Evolutionary conservation across 30 jellyfish, hydroid and myxozoan species (phyloP).

Genomic region (Euphysa ruthae): DNA sequence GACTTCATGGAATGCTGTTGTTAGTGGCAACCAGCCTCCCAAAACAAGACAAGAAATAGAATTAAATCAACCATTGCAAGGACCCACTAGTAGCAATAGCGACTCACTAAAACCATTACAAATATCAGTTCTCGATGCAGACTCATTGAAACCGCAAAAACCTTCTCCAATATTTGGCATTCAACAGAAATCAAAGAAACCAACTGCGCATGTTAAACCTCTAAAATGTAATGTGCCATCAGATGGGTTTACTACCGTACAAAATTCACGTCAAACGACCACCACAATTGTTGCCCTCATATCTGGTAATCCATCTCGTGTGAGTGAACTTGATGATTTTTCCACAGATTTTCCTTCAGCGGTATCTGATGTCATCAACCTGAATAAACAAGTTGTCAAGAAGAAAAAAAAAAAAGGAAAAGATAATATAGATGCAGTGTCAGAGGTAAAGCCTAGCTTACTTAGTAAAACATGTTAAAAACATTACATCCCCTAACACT

Average conservation of each 20-base stretch:
- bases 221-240: slow-evolving; percentile 51
- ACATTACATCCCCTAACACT: too few species aligned
- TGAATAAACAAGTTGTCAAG: not conserved
- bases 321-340: slow-evolving; percentile 93
- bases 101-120: not conserved
- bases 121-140: not conserved
- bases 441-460: slow-evolving; percentile 30
- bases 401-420: slow-evolving; percentile 29
- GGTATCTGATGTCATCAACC: not conserved
- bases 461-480: too few species aligned
- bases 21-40: slow-evolving; percentile 46
- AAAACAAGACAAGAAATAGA: not conserved
- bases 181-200: slow-evolving; percentile 56
- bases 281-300: not conserved
- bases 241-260: slow-evolving; percentile 35
- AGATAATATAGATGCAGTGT: slow-evolving; percentile 12
- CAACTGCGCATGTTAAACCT: slow-evolving; percentile 97
- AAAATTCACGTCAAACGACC: slow-evolving; percentile 4
- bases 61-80: not conserved
- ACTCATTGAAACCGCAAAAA: slow-evolving; percentile 34
- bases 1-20: slow-evolving; percentile 85
- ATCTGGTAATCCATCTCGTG: slow-evolving; percentile 35
- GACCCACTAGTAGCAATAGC: too few species aligned
- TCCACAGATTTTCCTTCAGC: slow-evolving; percentile 15
- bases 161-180: slow-evolving; percentile 60